Evolutionary conservation across 2,888 invertebrate species (phyloP).

Genomic region (Matsumyia berberina): DNA sequence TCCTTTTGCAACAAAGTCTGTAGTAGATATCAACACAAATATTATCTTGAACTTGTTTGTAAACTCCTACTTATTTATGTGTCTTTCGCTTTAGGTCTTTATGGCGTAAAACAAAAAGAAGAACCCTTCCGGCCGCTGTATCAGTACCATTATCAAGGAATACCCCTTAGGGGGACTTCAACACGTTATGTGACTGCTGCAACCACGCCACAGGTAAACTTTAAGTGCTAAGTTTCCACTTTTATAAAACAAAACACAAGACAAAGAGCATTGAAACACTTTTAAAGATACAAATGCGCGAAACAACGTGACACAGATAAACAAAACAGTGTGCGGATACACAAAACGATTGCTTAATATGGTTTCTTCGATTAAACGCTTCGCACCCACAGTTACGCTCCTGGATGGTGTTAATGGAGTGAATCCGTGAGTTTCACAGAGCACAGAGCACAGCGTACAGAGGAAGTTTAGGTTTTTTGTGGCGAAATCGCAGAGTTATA

Average conservation of each 20-base stretch:
- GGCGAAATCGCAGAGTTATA: background rate
- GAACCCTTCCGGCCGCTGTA: constrained; percentile 80
- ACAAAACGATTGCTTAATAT: background rate
- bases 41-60: too few species aligned
- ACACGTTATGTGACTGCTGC: constrained; percentile 80
- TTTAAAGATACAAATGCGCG: background rate
- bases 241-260: background rate
- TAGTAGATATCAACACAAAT: too few species aligned
- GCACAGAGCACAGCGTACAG: background rate
- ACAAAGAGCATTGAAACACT: constrained; percentile 1
- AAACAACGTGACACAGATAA: background rate
- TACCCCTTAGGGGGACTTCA: constrained; percentile 78
- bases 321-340: background rate
- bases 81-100: constrained; percentile 56
- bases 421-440: background rate
- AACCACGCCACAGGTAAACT: constrained; percentile 79
- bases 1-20: too few species aligned
- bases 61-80: background rate
- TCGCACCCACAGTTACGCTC: background rate
- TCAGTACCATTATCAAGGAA: constrained; percentile 72
- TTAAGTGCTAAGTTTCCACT: constrained; percentile 1
- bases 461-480: background rate
- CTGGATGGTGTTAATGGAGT: constrained; percentile 6
- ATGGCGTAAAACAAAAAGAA: constrained; percentile 77
- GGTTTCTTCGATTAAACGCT: background rate